Evolutionary conservation across 2,888 invertebrate genomes (phyloP), one percentile per base, ranked within the genome.

Genomic region (Anarsia innoxiella): DNA sequence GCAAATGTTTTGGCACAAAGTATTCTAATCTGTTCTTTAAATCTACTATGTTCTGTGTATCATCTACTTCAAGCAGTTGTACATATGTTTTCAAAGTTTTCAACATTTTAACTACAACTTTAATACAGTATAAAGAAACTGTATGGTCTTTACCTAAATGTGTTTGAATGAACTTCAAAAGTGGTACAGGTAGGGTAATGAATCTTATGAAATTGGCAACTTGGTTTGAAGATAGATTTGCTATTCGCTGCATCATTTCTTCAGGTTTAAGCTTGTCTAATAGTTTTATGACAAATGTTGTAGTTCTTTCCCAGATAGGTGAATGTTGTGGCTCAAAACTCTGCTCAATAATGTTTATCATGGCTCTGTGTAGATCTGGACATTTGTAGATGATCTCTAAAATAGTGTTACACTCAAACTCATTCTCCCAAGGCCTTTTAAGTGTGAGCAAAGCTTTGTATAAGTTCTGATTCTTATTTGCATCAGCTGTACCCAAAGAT

Each of bases 341-440:
- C 1, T 86, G 75, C 40, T 89, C 89, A 8, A 90, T 76, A 23
- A 87, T 82, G 35, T 56, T 71, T 49, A 92, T 86, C 9, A 91
- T 74, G 1, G 88, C 86, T 62, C 89, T 88, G 10, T 89, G 88
- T 34, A 93, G 73, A 62, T 93, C 93, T 0, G 93, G 93, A 63
- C 93, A 93, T 23, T 88, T 88, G 34, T 72, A 67, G 39, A 92
- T 70, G 34, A 91, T 90, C 60, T 89, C 84, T 2, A 89, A 63
- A 3, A 93, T 77, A 10, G 91, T 71, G 37, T 91, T 87, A 37
- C 85, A 73, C 51, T 90, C 90, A 46, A 87, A 83, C 9, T 87
- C 83, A 66, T 90, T 88, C 42, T 89, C 87, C 91, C 91, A 93
- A 0, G 93, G 92, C 16, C 87, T 76, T 46, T 89, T 88, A 11